Base-by-base conservation (phyloP, 2,797 vertebrate species). In the Pseudochirops cupreus region DNA sequence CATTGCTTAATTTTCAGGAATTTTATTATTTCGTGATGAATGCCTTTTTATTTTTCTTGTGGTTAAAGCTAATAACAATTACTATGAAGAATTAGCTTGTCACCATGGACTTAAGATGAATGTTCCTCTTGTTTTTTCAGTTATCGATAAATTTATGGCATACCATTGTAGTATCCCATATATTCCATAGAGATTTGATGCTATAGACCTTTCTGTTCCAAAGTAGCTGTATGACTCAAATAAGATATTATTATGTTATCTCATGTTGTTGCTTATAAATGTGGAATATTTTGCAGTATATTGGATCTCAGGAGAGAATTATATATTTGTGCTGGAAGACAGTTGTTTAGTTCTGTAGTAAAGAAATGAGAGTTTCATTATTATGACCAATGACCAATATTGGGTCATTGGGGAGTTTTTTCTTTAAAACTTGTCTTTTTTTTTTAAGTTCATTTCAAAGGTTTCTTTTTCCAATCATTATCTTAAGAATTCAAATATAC, bases 21-120 rank as follows among this genome's bases (percentile, higher is more conserved):
- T 67, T 2, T 91, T 59, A 1, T 91, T 59, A 59, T 57, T 54
- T 82, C 91, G 1, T 54, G 55, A 18, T 56, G 55, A 14, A 1
- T n/a, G 87, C 31, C 91, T 91, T 91, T 74, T 91, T 82, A 90
- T 56, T 90, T 53, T 87, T 96, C 53, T 92, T 10, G 2, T 53
- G 52, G 6, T 56, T 92, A 92, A 54, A 54, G 1, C 1, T 56
- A 91, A 14, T 58, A 18, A 50, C 54, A 82, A 93, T 92, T 31
- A 2, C 89, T 28, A 4, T 5, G 55, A n/a, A 50, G 59, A 33
- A 67, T n/a, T 67, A n/a, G 33, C 31, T 31, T 74, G 33, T 28
- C 28, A 58, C 26, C 6, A 10, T 21, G n/a, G 33, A 18, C 5
- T 67, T n/a, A n/a, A 67, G 4, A 67, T 67, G 62, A 33, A 18